Evolutionary conservation across 1,140 invertebrate species (phyloP), one percentile per base, ranked within the genome.

Genomic region (Physella acuta): DNA sequence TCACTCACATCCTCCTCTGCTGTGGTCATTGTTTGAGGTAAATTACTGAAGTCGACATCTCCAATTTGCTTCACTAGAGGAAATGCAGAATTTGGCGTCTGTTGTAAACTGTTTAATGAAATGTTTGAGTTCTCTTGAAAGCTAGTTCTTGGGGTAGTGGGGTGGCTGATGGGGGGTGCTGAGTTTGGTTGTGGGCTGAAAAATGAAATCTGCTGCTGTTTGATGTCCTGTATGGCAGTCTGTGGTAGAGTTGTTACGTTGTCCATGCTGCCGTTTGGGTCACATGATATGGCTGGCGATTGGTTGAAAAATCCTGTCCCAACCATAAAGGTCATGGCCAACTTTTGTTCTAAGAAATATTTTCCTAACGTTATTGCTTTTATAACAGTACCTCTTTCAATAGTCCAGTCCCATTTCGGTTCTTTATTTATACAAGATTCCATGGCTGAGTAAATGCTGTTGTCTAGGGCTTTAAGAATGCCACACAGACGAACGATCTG

Each of bases 291-390:
- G 1, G 33, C 51, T 66, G 59, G 39, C 3, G 64, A 8, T 36
- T 67, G 51, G 39, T 53, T 39, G 39, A 71, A 73, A 49, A 74
- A 70, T 1, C 75, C 75, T 17, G 75, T 70, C 28, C 59, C 60
- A 3, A 76, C 62, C 75, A 76, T 70, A 51, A 73, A 73, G 1
- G 71, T 74, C 71, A 76, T 70, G 58, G 73, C 70, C 49, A 76
- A 60, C 65, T 75, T 76, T 59, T 76, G 73, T 56, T 76, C 75
- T 52, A 76, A 28, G 51, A 76, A 76, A 58, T 76, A 76, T 56
- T 74, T 76, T 17, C 73, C 69, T n/a, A 76, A 39, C 30, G 68
- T 68, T 33, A 76, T 63, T 0, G 68, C 71, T 33, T 33, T 37
- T 39, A 36, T 65, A 1, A 74, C 20, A 2, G 67, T 72, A 31